Evolutionary conservation across 2,113 vertebrate species (phyloP), one percentile per base, ranked within the genome.

Genomic region (Tetraodon nigroviridis): DNA sequence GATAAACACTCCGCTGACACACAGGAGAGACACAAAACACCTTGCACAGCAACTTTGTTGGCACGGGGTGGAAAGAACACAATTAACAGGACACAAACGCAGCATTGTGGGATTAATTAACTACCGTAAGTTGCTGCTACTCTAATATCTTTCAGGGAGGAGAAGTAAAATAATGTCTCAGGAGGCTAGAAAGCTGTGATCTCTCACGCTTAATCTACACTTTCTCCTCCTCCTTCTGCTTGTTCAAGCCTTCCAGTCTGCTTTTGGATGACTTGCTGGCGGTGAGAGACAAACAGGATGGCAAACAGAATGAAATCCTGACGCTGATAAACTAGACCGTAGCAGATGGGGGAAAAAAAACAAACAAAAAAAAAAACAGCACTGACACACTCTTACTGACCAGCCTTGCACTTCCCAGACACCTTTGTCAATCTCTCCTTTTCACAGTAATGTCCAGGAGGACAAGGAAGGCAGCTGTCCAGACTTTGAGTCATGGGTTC

Each of bases 401-500:
- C 94, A 51, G 93, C 91, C 53, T 94, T 95, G 70, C 95, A 97
- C 61, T 83, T 87, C 44, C 94, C 94, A 0, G 94, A 97, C 51
- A 92, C 79, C 17, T 81, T 69, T 1, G 91, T 93, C 72, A 97
- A 83, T 55, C 90, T 92, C 81, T 98, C 94, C 74, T 92, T 89
- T 45, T 93, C 91, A 13, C 95, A 97, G 90, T 91, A 95, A 84
- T 94, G 90, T 29, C 95, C 94, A 2, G 94, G 92, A 0, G 91
- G 93, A 65, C 95, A 98, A 29, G 94, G 94, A 65, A 98, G 86
- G 83, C 96, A 97, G 84, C 95, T 95, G 61, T 98, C 96, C 85
- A 95, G 68, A 75, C 93, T 98, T 70, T 96, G 94, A 32, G 91
- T 91, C 92, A 91, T 89, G 16, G 87, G 71, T 50, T 98, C 95